A percentile compares a stretch with the other conserved stretches of the same genome.
Conservation (phyloP, 2,888 invertebrate genomes). For the Anoplius nigerrimus region DNA sequence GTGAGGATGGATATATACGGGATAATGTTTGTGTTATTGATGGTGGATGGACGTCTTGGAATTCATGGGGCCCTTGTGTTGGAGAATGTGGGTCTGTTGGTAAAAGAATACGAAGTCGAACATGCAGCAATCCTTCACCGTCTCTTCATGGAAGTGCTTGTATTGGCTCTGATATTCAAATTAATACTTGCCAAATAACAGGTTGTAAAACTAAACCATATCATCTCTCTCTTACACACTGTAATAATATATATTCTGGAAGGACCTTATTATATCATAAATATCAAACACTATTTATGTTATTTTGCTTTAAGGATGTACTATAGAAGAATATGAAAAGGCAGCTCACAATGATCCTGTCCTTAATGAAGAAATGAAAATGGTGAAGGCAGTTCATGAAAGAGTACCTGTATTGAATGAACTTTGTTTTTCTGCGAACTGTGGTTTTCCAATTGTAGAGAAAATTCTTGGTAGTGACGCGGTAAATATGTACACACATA, state of each 20-base stretch:
- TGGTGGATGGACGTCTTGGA: conserved; percentile 77
- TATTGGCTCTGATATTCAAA: conserved; percentile 73
- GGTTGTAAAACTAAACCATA: conserved; percentile 36
- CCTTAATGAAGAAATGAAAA: conserved; percentile 72
- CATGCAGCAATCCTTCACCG: conserved; percentile 76
- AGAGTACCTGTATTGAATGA: conserved; percentile 75
- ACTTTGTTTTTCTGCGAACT: conserved; percentile 75
- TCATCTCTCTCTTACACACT: not conserved
- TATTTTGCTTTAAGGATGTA: conserved; percentile 69
- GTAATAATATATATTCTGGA: no score
- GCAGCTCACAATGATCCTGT: conserved; percentile 71
- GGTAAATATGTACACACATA: conserved; percentile 63
- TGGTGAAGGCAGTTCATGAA: conserved; percentile 67
- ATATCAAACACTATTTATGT: not conserved
- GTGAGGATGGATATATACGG: conserved; percentile 12
- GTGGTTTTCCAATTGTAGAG: conserved; percentile 75
- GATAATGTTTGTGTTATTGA: conserved; percentile 70
- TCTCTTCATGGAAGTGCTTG: conserved; percentile 75
- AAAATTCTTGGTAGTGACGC: conserved; percentile 74
- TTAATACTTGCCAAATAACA: conserved; percentile 73
- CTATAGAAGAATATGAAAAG: conserved; percentile 73
- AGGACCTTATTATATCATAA: no score
- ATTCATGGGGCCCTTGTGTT: conserved; percentile 75
- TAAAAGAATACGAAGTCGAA: conserved; percentile 72
- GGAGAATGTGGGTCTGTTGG: conserved; percentile 77